These are phyloP conservation scores for Gila robusta DNA, from an alignment of 2,797 vertebrate species.

Conservation along the genomic window DNA sequence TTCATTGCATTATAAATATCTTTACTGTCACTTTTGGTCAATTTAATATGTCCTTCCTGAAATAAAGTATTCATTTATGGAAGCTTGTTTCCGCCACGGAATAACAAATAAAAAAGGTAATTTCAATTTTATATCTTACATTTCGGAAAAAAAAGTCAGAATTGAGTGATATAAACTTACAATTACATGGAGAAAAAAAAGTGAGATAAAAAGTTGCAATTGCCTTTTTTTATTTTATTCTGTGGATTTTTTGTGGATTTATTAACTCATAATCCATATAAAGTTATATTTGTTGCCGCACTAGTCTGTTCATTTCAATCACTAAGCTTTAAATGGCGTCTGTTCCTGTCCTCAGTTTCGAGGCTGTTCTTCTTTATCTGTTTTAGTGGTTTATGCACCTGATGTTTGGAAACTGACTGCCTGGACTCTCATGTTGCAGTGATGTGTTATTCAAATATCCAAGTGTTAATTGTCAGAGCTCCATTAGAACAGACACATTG, in stretches of 20 bases:
- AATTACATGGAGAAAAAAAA: neutral
- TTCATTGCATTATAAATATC: neutral
- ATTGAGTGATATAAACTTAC: neutral
- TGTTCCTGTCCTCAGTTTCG: neutral
- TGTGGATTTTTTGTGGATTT: neutral
- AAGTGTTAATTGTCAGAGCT: neutral
- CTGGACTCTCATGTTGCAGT: neutral
- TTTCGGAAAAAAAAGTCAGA: neutral
- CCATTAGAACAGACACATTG: neutral
- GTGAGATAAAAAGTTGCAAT: neutral
- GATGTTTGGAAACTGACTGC: neutral
- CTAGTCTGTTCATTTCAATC: neutral
- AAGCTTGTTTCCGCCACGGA: neutral
- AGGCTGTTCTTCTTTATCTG: neutral
- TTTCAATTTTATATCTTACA: neutral
- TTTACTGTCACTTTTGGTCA: neutral
- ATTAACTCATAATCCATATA: neutral
- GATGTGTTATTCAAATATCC: neutral
- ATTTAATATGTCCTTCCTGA: neutral
- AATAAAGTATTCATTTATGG: neutral
- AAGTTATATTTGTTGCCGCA: neutral
- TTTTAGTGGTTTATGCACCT: neutral
- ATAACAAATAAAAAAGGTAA: neutral
- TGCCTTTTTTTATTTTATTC: neutral
- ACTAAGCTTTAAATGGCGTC: neutral